Evolutionary conservation across 1,140 invertebrate genomes (phyloP), one percentile per base, ranked within the genome.

Genomic region (Arion vulgaris): DNA sequence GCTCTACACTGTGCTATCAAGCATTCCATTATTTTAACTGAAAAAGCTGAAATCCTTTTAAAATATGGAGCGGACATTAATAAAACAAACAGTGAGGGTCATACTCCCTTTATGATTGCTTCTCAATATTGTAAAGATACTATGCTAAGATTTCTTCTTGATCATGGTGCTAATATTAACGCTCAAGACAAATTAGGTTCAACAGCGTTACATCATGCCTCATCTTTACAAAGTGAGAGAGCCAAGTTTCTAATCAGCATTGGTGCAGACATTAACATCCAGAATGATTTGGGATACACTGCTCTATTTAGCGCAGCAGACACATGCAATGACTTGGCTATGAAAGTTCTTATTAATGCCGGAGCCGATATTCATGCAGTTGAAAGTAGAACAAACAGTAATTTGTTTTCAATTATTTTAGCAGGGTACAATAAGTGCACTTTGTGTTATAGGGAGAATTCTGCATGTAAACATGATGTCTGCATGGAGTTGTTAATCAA

Each of bases 11-110:
- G 34, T 45, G 45, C 73, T 2, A 2, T 75, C 11, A 34, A 39
- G 17, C 45, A 75, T 53, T 75, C 73, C 9, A 49, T 51, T 34
- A 0, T 32, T 51, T 34, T 45, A 34, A 34, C 19, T 49, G 62
- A 66, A 32, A 75, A 75, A 51, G 28, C 41, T 49, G 73, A 39
- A 45, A 15, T 51, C 1, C 45, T 75, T 9, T 45, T 75, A 49
- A 49, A 75, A 1, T 15, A 51, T 75, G 73, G 73, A 49, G 73
- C 45, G 32, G 45, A 75, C 53, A 49, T 75, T 1, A 75, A 75
- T 28, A 75, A 34, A 49, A n/a, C 2, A 34, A 34, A 75, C 26
- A 34, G 32, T 49, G 23, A 19, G 1, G 45, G 73, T 17, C 32
- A 51, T 2, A 75, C 73, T 2, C 5, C 73, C 19, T 51, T 75